These are phyloP conservation scores for Chelmon rostratus DNA, from an alignment of 2,797 vertebrate species.

Conservation along the genomic window DNA sequence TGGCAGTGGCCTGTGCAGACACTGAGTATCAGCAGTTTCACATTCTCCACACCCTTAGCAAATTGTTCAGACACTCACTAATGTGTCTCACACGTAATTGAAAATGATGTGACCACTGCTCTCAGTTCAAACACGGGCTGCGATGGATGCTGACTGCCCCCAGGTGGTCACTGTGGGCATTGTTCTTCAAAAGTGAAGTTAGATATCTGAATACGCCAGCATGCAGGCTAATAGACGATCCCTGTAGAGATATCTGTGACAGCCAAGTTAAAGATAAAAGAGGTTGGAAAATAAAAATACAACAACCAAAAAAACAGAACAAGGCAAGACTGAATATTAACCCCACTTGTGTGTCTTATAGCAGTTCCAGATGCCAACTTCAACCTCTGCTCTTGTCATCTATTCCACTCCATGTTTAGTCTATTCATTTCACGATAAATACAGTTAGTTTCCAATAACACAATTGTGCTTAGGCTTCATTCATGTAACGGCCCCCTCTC, in stretches of 20 bases:
- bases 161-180: conserved; percentile 39
- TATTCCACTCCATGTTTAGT: not conserved
- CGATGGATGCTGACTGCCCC: conserved; percentile 27
- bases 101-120: not conserved
- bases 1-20: not conserved
- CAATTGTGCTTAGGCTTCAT: not conserved
- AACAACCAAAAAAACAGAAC: not conserved
- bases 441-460: not conserved
- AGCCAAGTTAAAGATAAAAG: not conserved
- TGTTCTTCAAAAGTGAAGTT: conserved; percentile 2
- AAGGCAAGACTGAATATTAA: not conserved
- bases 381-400: not conserved
- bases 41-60: conserved; percentile 2
- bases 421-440: not conserved
- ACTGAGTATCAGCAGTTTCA: conserved; percentile 15
- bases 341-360: no score
- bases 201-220: no score
- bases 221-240: no score
- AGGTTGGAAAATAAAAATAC: not conserved
- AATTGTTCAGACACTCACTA: conserved; percentile 8
- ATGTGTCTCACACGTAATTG: conserved; percentile 3
- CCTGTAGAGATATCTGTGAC: no score
- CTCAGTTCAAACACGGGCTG: not conserved
- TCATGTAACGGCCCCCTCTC: no score
- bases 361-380: not conserved